A percentile compares a stretch with the other conserved stretches of the same genome.
Conservation (phyloP, 2,113 vertebrate species). For the Triplophysa dalaica region DNA sequence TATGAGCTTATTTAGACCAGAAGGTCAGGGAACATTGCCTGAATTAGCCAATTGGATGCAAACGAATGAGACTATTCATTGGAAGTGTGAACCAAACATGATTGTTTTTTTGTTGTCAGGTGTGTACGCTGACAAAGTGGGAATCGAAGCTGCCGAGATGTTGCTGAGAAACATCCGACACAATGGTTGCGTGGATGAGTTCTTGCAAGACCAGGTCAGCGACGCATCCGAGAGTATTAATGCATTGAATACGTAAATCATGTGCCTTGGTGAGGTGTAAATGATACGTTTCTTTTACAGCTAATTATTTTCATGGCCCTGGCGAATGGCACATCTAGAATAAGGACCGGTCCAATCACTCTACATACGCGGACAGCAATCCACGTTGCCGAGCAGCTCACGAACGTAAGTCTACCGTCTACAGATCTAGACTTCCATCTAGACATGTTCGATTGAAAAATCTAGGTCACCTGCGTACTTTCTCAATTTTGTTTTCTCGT, state of each 20-base stretch:
- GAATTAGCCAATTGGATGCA: neutral
- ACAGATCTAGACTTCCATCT: no score
- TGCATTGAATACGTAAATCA: neutral
- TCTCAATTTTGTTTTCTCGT: neutral
- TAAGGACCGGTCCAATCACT: constrained; percentile 88
- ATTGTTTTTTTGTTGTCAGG: constrained; percentile 66
- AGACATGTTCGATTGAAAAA: neutral
- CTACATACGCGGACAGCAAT: constrained; percentile 95
- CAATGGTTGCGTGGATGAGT: constrained; percentile 94
- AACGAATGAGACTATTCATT: neutral
- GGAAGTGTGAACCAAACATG: neutral
- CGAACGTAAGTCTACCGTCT: constrained; percentile 74
- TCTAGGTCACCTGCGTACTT: neutral
- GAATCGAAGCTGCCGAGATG: constrained; percentile 93
- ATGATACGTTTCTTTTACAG: constrained; percentile 64
- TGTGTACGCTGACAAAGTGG: constrained; percentile 88
- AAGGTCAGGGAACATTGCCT: neutral
- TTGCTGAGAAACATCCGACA: constrained; percentile 90
- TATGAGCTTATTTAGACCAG: neutral
- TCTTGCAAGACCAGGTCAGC: constrained; percentile 94
- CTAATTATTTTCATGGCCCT: constrained; percentile 96
- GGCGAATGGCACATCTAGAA: constrained; percentile 87
- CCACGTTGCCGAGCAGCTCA: constrained; percentile 89
- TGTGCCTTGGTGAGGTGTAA: neutral
- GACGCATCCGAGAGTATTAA: neutral